Evolutionary conservation across 2,797 vertebrate species (phyloP), one percentile per base, ranked within the genome.

Genomic region (Gallirallus australis): DNA sequence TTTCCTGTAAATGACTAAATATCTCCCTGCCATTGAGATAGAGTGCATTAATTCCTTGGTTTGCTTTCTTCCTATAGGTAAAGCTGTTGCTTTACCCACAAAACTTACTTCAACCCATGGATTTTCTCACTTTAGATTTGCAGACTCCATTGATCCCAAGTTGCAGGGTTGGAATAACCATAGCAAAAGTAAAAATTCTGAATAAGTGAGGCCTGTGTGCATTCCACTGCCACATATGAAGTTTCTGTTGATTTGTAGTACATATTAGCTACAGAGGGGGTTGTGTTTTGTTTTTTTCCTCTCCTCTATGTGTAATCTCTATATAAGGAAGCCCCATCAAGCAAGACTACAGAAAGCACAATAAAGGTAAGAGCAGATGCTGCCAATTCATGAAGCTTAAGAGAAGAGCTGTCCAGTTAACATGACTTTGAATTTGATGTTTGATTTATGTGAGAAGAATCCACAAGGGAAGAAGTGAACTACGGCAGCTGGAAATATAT

Each of bases 401-500:
- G 42, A 76, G 73, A 65, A 37, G 1, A 64, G 31, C 52, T 79
- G 73, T 75, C 96, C 78, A 60, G 68, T 73, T 76, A 86, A 30
- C 31, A 23, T 21, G 11, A 9, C 81, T 85, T 37, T 3, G 57
- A 89, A 68, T 8, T 11, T 28, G 59, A 89, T 52, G 63, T 68
- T 90, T 11, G 1, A 59, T 92, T 95, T 77, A 2, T 91, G 64
- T 64, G 86, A 94, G 60, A 82, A 59, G 28, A 78, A 50, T 61
- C 33, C 30, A 5, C 54, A 33, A 75, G 65, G 76, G 82, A 93
- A 91, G 91, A 97, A 97, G 89, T 83, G 79, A 96, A 91, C 84
- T 91, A 73, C 86, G 79, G 90, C 90, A 96, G 81, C 94, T 96
- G 84, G 92, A 88, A 89, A 91, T 88, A 35, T 33, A 15, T 91